Base-by-base conservation (phyloP, 2,797 vertebrate genomes). In the Ctenopoma kingsleyae region DNA sequence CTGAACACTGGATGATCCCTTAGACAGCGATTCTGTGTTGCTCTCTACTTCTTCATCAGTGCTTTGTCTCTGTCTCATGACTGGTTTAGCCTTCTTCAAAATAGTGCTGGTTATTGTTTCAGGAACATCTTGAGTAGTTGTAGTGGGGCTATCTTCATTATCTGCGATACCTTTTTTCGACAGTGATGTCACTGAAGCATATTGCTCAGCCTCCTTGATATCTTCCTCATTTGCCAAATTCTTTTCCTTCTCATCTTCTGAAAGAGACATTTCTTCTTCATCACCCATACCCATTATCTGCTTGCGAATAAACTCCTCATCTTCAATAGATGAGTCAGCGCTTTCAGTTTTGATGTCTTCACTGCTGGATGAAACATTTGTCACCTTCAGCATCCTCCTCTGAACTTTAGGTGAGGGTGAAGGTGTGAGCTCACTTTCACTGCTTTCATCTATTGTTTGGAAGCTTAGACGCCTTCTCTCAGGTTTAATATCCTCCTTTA, bases 271-370 rank as follows among this genome's bases (percentile, higher is more conserved):
- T 61, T 96, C 94, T 80, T 96, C 95, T 69, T 97, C 96, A 55
- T 94, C 95, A 70, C 95, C 96, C 96, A 98, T 98, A 67, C 96
- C 96, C 91, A 97, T 95, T 71, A 98, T 97, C 74, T 98, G 97
- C 69, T 94, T 96, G 30, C 97, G 93, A 66, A 98, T 96, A 57
- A 97, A 97, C 54, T 98, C 97, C 87, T 98, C 97, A 55, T 98
- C 97, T 53, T 98, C 97, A 22, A 93, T 91, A 7, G 96, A 96
- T 41, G 97, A 98, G 64, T 96, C 96, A 63, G 95, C 96, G 38
- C 96, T 96, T 59, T 97, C 96, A 56, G 90, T 94, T 91, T 97
- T 97, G 65, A 95, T 94, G 2, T 99, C 97, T 52, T 98, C 97
- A 76, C 96, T 98, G 84, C 96, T 97, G 6, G 97, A 98, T 46